phyloP scores from a whole-genome alignment of 2,113 vertebrate species.

The Grammomys dolichurus region DNA sequence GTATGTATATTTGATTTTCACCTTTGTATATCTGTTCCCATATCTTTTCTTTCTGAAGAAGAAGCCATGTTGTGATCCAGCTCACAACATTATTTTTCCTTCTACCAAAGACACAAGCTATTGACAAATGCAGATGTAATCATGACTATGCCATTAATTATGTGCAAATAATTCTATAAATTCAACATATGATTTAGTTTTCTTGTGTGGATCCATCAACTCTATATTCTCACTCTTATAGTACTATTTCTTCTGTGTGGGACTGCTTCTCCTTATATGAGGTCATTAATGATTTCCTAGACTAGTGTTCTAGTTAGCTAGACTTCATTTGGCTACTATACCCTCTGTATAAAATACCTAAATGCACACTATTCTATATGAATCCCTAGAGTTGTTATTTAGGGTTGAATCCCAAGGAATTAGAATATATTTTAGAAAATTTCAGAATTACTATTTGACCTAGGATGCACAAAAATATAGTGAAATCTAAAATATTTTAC shows the following conservation, averaged over 20 bases:
- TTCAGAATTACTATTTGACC: slow-evolving; percentile 27
- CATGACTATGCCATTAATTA: neutral
- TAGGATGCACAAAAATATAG: neutral
- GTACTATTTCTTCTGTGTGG: neutral
- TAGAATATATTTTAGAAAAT: neutral
- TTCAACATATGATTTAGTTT: neutral
- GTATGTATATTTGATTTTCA: neutral
- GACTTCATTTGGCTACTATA: neutral
- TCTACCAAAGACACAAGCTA: neutral
- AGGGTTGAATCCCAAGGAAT: neutral
- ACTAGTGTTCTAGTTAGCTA: neutral
- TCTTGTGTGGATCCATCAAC: neutral
- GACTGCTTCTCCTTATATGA: neutral
- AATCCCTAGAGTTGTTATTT: neutral
- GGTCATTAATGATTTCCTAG: neutral
- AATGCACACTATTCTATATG: neutral
- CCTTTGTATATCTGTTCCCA: too few species aligned
- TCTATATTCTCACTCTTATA: neutral
- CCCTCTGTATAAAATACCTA: neutral
- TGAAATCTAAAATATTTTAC: slow-evolving; percentile 13
- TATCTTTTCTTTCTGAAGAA: neutral
- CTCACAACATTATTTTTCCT: neutral
- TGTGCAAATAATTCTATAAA: neutral
- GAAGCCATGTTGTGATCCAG: too few species aligned
- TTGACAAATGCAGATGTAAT: neutral